A percentile compares a stretch with the other conserved stretches of the same genome.
These are phyloP conservation scores for Lepeophtheirus salmonis DNA, from an alignment of 1,140 invertebrate species.

Conservation along the genomic window DNA sequence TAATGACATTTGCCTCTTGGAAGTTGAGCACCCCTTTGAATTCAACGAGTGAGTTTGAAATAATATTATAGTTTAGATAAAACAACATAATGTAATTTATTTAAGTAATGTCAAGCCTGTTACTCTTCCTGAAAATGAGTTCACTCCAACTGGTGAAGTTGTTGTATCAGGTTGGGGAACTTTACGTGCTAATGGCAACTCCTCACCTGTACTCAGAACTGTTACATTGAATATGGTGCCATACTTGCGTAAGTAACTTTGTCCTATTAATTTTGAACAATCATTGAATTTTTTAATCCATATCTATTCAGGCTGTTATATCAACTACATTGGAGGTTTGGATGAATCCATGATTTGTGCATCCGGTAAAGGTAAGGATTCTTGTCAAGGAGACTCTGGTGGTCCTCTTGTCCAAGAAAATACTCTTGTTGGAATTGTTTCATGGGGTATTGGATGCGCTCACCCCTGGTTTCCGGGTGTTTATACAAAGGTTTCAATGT, in stretches of 20 bases:
- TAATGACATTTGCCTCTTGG: constrained; percentile 1
- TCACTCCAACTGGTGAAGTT: background rate
- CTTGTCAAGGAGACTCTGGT: constrained; percentile 33
- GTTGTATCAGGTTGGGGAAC: constrained; percentile 7
- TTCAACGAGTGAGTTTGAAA: background rate
- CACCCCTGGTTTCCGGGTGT: constrained; percentile 37
- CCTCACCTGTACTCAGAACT: background rate
- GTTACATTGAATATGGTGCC: background rate
- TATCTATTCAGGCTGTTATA: background rate
- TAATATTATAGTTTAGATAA: background rate
- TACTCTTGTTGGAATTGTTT: constrained; percentile 40
- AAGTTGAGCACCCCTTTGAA: background rate
- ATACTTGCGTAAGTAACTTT: background rate
- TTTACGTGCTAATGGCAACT: background rate
- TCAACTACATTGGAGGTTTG: background rate
- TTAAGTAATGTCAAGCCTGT: background rate
- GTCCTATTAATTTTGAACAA: background rate
- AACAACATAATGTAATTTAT: background rate
- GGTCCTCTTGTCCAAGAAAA: constrained; percentile 31
- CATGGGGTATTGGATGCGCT: constrained; percentile 46
- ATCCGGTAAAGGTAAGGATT: background rate
- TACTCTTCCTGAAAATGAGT: background rate
- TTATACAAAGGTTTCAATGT: constrained; percentile 36
- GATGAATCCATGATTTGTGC: constrained; percentile 10
- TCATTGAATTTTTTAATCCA: background rate